Evolutionary conservation across 53 echinoderm and acorn worm species (phyloP).

Genomic region (Temnopleurus reevesii): DNA sequence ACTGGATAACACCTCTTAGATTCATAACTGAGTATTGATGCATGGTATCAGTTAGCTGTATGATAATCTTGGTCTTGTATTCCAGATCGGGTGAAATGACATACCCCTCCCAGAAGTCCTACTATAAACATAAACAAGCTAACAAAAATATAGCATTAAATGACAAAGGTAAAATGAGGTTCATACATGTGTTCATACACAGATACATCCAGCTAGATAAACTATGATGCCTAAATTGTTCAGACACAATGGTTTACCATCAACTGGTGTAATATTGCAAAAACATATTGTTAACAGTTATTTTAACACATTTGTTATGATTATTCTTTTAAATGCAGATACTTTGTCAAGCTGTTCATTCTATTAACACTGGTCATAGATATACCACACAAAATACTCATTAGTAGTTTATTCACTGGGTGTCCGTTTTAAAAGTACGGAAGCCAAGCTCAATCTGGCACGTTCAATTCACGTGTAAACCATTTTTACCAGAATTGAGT

Average conservation of each 20-base stretch:
- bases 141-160: neutral
- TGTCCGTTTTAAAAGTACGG: constrained; percentile 25
- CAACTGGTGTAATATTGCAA: too few species aligned
- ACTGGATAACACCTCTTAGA: too few species aligned
- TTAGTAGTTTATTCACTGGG: neutral
- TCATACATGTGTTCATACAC: too few species aligned
- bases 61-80: too few species aligned
- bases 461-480: neutral
- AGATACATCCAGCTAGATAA: too few species aligned
- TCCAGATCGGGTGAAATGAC: constrained; percentile 13
- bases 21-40: too few species aligned
- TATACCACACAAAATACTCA: neutral
- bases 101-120: neutral
- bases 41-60: too few species aligned
- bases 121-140: neutral
- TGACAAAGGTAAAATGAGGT: too few species aligned
- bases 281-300: too few species aligned
- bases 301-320: too few species aligned
- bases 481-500: neutral
- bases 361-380: neutral
- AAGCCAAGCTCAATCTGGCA: neutral
- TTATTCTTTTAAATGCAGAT: neutral
- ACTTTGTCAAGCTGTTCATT: neutral
- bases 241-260: too few species aligned
- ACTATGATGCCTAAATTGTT: too few species aligned